Percentiles rank a stretch among this genome's conserved stretches.
Evolutionary conservation across 1,140 invertebrate genomes (phyloP).

Genomic region (Brachionus sp.): DNA sequence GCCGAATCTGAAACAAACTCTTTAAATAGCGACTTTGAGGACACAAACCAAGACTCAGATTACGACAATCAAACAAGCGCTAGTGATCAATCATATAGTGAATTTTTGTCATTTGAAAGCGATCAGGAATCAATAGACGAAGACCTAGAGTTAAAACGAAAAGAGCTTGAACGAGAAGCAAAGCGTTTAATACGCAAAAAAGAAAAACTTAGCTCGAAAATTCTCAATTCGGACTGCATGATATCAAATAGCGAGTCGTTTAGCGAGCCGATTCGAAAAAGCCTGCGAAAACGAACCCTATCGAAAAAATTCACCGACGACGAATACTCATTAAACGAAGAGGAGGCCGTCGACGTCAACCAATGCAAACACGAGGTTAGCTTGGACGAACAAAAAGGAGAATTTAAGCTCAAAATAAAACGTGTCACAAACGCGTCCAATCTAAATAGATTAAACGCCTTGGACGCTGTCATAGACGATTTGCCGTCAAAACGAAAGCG

Average conservation of each 20-base stretch:
- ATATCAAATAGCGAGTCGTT: background rate
- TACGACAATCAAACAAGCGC: background rate
- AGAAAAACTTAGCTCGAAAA: slow-evolving; percentile 16
- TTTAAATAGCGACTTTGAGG: background rate
- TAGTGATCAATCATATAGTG: background rate
- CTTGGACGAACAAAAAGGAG: slow-evolving; percentile 1
- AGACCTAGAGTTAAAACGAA: slow-evolving; percentile 25
- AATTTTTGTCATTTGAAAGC: background rate
- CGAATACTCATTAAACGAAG: background rate
- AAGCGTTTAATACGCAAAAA: slow-evolving; percentile 29
- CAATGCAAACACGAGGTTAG: background rate
- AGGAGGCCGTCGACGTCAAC: background rate
- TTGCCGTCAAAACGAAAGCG: background rate
- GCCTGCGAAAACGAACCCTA: background rate
- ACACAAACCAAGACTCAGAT: background rate
- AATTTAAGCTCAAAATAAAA: slow-evolving; percentile 37
- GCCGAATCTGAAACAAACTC: background rate
- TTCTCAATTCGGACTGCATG: slow-evolving; percentile 17
- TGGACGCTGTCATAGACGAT: background rate
- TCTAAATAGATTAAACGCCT: background rate
- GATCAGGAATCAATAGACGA: slow-evolving; percentile 13
- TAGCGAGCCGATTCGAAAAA: background rate
- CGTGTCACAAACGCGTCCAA: background rate
- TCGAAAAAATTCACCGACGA: slow-evolving; percentile 22
- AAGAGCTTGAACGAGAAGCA: slow-evolving; percentile 6